These are phyloP conservation scores for Riparia riparia DNA, from an alignment of 2,113 vertebrate genomes.

Conservation along the genomic window DNA sequence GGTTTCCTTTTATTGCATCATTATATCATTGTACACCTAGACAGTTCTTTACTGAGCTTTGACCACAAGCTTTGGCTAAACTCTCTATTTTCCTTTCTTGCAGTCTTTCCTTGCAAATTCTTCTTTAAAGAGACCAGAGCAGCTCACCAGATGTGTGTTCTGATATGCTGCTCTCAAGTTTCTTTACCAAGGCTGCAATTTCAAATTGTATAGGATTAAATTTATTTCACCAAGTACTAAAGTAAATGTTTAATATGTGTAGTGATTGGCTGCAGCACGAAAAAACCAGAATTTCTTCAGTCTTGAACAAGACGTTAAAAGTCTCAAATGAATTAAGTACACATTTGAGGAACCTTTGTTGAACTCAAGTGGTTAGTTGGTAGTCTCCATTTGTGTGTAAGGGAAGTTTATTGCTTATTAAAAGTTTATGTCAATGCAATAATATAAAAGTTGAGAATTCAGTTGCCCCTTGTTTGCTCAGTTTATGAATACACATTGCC, in stretches of 20 bases:
- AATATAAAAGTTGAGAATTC: neutral
- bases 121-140: neutral
- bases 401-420: neutral
- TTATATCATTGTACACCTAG: neutral
- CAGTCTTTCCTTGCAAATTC: neutral
- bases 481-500: neutral
- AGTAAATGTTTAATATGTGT: neutral
- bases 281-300: neutral
- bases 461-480: neutral
- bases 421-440: neutral
- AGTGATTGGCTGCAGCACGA: neutral
- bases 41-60: neutral
- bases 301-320: neutral
- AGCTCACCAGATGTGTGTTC: neutral
- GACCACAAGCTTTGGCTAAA: constrained; percentile 15
- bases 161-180: neutral
- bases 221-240: neutral
- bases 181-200: neutral
- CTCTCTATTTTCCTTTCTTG: neutral
- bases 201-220: neutral
- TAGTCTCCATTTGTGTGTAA: neutral
- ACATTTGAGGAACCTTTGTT: neutral
- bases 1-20: constrained; percentile 26
- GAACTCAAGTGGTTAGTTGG: neutral
- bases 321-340: neutral